Evolutionary conservation across 2,888 invertebrate genomes (phyloP).

Genomic region (Gymnosoma rotundatum): DNA sequence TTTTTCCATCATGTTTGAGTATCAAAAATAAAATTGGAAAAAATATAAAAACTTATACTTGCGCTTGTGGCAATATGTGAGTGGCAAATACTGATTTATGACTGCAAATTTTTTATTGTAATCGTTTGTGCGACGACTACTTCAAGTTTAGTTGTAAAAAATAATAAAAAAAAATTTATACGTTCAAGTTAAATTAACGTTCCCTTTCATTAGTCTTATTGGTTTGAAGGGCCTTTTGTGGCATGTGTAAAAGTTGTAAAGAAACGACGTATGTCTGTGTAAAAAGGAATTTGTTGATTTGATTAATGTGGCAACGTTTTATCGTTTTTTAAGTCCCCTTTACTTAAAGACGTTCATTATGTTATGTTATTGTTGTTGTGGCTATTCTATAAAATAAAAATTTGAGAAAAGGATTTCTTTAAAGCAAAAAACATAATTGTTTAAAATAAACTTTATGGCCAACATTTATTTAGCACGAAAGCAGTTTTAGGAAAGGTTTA

Average conservation of each 20-base stretch:
- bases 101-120: conserved; percentile 56
- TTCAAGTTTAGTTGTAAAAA: conserved; percentile 3
- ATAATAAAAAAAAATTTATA: too few relatives aligned
- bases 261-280: not conserved
- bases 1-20: too few relatives aligned
- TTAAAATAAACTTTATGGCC: not conserved
- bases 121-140: conserved; percentile 59
- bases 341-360: conserved; percentile 58
- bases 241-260: conserved; percentile 3
- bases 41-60: not conserved
- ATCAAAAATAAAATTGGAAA: too few relatives aligned
- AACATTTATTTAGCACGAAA: not conserved
- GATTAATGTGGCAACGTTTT: conserved; percentile 67
- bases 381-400: not conserved
- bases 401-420: conserved; percentile 29
- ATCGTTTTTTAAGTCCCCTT: conserved; percentile 55
- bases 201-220: conserved; percentile 16
- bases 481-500: not conserved
- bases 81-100: conserved; percentile 66
- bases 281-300: conserved; percentile 53
- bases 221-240: conserved; percentile 17
- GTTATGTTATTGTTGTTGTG: conserved; percentile 7
- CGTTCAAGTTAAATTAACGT: conserved; percentile 26
- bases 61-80: conserved; percentile 12
- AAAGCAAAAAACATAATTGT: not conserved